Percentiles rank a stretch among this genome's conserved stretches.
These are phyloP conservation scores for Chrysemys picta DNA, from an alignment of 2,113 vertebrate species.

Conservation along the genomic window DNA sequence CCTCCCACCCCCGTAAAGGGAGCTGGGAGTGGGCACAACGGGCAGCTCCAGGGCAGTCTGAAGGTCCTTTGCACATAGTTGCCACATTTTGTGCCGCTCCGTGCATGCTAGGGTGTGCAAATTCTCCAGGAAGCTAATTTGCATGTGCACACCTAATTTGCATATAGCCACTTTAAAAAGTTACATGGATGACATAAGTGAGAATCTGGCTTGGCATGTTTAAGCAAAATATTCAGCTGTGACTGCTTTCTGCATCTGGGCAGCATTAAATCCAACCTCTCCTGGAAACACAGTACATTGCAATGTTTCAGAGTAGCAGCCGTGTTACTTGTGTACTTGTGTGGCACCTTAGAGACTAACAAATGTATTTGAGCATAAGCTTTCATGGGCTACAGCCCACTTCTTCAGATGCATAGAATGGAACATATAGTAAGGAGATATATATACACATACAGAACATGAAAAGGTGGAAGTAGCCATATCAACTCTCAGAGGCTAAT, in stretches of 20 bases:
- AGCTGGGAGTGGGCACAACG: not conserved
- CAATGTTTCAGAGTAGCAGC: not conserved
- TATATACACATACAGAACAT: too few relatives aligned
- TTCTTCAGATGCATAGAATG: too few relatives aligned
- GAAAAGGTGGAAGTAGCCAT: too few relatives aligned
- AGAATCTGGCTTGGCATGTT: slow-evolving; percentile 7
- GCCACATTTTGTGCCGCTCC: not conserved
- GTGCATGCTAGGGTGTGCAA: not conserved
- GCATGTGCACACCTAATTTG: not conserved
- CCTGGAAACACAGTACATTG: not conserved
- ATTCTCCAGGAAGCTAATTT: not conserved
- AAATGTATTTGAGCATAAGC: too few relatives aligned
- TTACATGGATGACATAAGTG: slow-evolving; percentile 4
- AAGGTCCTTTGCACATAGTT: not conserved
- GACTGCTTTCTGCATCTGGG: not conserved
- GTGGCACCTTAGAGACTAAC: too few relatives aligned
- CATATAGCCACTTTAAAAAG: not conserved
- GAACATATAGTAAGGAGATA: too few relatives aligned
- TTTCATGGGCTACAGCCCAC: too few relatives aligned
- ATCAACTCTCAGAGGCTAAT: too few relatives aligned
- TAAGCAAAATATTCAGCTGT: not conserved
- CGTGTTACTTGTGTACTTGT: too few relatives aligned
- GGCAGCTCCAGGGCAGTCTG: not conserved
- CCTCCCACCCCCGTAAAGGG: not conserved
- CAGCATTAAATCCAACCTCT: not conserved